Evolutionary conservation across 2,113 vertebrate genomes (phyloP).

Genomic region (Aptenodytes patagonicus): DNA sequence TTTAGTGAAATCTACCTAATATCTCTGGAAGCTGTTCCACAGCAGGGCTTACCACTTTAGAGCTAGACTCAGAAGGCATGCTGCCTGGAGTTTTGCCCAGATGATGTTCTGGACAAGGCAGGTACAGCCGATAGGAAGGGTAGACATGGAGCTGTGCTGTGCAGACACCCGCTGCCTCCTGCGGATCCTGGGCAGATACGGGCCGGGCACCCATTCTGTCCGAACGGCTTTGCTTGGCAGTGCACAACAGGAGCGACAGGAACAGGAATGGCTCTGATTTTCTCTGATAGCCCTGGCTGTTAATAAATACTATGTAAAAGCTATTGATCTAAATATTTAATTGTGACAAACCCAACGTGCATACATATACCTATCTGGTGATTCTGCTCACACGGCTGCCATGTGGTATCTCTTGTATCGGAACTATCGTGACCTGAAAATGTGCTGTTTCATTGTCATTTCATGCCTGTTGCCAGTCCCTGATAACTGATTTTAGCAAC

Average conservation of each 20-base stretch:
- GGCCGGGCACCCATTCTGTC: accelerated
- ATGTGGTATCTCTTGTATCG: neutral
- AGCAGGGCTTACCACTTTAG: neutral
- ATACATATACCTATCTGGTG: neutral
- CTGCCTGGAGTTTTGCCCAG: neutral
- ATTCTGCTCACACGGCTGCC: neutral
- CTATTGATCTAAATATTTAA: neutral
- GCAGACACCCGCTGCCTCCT: no score
- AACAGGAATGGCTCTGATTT: accelerated
- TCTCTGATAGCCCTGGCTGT: neutral
- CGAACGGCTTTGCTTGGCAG: neutral
- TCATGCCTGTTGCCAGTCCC: accelerated
- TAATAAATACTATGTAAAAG: neutral
- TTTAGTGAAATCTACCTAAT: neutral
- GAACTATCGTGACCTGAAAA: neutral
- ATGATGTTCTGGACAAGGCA: neutral
- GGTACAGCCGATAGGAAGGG: neutral
- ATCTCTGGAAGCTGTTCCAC: neutral
- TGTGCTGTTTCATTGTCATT: neutral
- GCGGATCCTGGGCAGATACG: accelerated
- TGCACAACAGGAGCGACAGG: accelerated
- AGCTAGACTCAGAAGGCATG: neutral
- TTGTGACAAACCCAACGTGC: accelerated
- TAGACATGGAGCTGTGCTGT: neutral
- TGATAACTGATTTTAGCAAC: neutral